Evolutionary conservation across 92 coral and sea anemone species (phyloP), one percentile per base, ranked within the genome.

Genomic region (Metridium senile): DNA sequence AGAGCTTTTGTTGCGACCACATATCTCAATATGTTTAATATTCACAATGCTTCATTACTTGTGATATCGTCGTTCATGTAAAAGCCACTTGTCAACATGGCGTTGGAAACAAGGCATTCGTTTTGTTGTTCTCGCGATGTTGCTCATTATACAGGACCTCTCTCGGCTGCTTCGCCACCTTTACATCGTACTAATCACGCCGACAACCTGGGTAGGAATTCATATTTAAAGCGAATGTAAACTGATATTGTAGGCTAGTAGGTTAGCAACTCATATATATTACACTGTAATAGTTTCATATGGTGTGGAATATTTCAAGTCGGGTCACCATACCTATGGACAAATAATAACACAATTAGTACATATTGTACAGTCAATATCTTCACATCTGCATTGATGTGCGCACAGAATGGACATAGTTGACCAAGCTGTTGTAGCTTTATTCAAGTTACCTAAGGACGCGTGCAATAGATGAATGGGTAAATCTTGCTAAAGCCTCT

Each of bases 71-170:
- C 43, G 62, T 54, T 25, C 33, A 19, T 56, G 22, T 73, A 26
- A 54, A 10, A 54, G 59, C 25, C 59, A 54, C n/a, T 54, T 2
- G 59, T 46, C 64, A 29, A 34, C 66, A 79, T 79, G 84, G 75
- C 67, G 63, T 56, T 68, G 33, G 66, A 57, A 56, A 69, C 70
- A n/a, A 68, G 84, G 32, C 84, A 79, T 45, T 79, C 84, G 45
- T 79, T 46, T 53, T 79, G 84, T 64, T 79, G 84, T 43, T 27
- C 84, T 1, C 27, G 84, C 34, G 76, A 79, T 26, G 59, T 68
- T 21, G 53, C 63, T 33, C 58, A 35, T 28, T 26, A 56, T 19
- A 19, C 54, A 9, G 70, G 63, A 19, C 62, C 82, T 53, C 66
- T 77, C 1, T 77, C 82, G 0, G 66, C 56, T 28, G 82, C 74